Base-by-base conservation (phyloP, 2,888 invertebrate genomes). In the Dusona sp. region DNA sequence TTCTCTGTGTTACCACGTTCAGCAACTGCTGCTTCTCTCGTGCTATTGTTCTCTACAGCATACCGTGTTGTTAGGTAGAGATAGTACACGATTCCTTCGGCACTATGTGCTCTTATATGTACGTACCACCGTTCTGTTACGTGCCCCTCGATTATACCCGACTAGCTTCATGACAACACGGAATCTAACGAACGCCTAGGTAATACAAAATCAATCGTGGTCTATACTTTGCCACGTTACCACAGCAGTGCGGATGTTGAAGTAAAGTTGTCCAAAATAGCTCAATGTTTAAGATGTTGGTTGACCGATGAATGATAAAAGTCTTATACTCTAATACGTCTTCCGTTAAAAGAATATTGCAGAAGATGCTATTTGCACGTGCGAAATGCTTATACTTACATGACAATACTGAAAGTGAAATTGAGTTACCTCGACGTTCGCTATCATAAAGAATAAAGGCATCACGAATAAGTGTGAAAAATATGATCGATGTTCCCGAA, bases 81-180 rank as follows among this genome's bases (percentile, higher is more conserved):
- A 79, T 70, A 61, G 80, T 86, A 84, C 81, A 82, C 81, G 84
- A 81, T 84, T 84, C 86, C 86, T 87, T 84, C 84, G 75, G 78
- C 61, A 48, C 81, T 79, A 42, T 75, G 79, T 80, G 61, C 74
- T 29, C 42, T 65, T 82, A 57, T 86, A 67, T 81, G 72, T 75
- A 81, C 80, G 64, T 79, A 79, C 77, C 81, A 78, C 48, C 81
- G 74, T 7, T 48, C 22, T 70, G 81, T 84, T 82, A 75, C 81
- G 78, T 70, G 67, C 22, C 65, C 42, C 68, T 73, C 73, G 80
- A 74, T 80, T 85, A 75, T 77, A 57, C 80, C 79, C 79, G 68
- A 70, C 79, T 74, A 70, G 75, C 70, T 68, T 74, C 68, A 45
- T 77, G 79, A 83, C 83, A 85, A 81, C 80, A 75, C 74, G 85